Evolutionary conservation across 2,888 invertebrate species (phyloP).

Genomic region (Stenchaetothrips biformis): DNA sequence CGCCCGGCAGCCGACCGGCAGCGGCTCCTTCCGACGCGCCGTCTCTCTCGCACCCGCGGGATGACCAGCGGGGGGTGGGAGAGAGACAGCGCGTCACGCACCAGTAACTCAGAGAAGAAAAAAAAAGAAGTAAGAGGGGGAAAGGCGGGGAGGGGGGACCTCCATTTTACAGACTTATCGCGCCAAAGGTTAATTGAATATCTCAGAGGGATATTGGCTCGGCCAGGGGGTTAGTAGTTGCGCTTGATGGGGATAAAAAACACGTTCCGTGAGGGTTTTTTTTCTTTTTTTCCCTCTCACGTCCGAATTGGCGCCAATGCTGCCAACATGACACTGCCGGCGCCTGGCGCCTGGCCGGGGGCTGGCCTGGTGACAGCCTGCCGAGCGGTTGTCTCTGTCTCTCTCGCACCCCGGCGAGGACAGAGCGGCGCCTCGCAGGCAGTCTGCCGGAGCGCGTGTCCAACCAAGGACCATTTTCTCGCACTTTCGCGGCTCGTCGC

Average conservation of each 20-base stretch:
- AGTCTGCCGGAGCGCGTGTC: no score
- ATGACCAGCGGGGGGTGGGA: neutral
- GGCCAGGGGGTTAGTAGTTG: neutral
- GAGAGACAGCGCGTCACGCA: neutral
- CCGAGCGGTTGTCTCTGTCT: neutral
- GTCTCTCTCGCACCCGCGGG: neutral
- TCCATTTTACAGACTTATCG: no score
- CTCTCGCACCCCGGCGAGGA: no score
- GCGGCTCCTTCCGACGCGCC: no score
- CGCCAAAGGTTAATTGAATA: no score
- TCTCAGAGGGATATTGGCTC: neutral
- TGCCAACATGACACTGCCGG: neutral
- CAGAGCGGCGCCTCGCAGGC: no score
- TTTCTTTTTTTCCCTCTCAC: neutral
- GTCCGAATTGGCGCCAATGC: neutral
- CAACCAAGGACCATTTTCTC: neutral
- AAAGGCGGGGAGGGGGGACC: no score
- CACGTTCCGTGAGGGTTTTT: neutral
- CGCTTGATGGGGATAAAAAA: neutral
- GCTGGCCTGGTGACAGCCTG: neutral
- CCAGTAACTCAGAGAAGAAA: neutral
- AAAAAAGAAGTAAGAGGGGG: neutral
- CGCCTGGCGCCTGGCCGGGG: neutral
- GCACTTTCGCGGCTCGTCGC: neutral
- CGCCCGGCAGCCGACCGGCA: no score